These are phyloP conservation scores for Menidia menidia DNA, from an alignment of 2,797 vertebrate genomes.

Conservation along the genomic window DNA sequence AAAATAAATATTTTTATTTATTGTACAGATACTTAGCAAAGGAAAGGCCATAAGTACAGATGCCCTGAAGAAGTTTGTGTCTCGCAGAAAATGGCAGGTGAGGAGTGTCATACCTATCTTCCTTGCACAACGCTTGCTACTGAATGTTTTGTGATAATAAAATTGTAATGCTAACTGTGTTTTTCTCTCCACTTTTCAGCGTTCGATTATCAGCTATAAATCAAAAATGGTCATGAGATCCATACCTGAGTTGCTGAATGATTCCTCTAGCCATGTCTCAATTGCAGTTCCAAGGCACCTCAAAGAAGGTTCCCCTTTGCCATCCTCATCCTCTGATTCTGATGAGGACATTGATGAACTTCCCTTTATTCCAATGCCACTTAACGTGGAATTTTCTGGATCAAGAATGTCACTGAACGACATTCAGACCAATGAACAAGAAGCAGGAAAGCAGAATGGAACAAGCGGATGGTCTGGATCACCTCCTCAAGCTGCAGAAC, in stretches of 20 bases:
- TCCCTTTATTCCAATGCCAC: conserved; percentile 94
- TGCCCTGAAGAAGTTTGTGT: conserved; percentile 92
- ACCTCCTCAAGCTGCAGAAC: conserved; percentile 64
- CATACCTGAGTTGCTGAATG: conserved; percentile 92
- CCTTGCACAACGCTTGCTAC: not conserved
- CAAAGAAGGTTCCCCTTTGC: conserved; percentile 87
- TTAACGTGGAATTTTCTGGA: conserved; percentile 93
- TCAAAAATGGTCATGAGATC: conserved; percentile 97
- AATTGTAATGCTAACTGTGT: not conserved
- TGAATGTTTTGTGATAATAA: not conserved
- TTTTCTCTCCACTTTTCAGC: conserved; percentile 74
- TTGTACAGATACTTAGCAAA: conserved; percentile 87
- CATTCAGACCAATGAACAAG: conserved; percentile 89
- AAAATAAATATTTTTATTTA: conserved; percentile 6
- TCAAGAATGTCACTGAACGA: conserved; percentile 94
- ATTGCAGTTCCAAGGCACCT: conserved; percentile 91
- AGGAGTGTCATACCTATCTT: conserved; percentile 32
- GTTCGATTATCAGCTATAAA: conserved; percentile 97
- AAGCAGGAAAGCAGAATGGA: conserved; percentile 75
- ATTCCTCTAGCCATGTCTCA: conserved; percentile 91
- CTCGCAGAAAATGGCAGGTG: conserved; percentile 98
- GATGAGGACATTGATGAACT: conserved; percentile 95
- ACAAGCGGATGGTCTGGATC: conserved; percentile 54
- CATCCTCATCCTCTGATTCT: conserved; percentile 95
- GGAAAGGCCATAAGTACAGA: conserved; percentile 92